Evolutionary conservation across 2,113 vertebrate genomes (phyloP), one percentile per base, ranked within the genome.

Genomic region (Microcebus murinus): DNA sequence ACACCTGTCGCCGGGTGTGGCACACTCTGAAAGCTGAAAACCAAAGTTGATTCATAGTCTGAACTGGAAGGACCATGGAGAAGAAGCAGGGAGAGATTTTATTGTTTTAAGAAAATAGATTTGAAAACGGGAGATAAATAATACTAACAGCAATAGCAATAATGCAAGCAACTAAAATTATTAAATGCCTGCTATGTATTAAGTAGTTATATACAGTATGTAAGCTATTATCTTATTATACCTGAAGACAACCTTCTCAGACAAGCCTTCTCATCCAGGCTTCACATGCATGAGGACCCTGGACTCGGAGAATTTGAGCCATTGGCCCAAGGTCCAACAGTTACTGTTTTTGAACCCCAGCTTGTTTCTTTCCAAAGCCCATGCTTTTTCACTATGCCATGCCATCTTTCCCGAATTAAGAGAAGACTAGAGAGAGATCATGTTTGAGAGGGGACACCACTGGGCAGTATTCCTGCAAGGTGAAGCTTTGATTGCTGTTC

Each of bases 71-170:
- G 27, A 15, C 52, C 80, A 61, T 0, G 2, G 55, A 61, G n/a
- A 85, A 90, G 50, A 59, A 81, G 15, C 27, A 17, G 36, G 45
- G 34, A 81, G 36, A 82, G 34, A 45, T 74, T 63, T 77, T 55
- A 20, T 92, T 89, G 73, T 89, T 93, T 87, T 77, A 52, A 89
- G 57, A 77, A 91, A 86, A 77, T 3, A 36, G 52, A 70, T 67
- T 77, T 92, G 67, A 76, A 92, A 86, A 79, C 8, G 31, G 20
- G 36, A 50, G 50, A 80, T 48, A 77, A 90, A 77, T 45, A 74
- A 25, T 14, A 90, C 14, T 13, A 74, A 2, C 13, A 68, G 15
- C 25, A 77, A 74, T 12, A 39, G 39, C 45, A 61, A 71, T 52
- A 63, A 79, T 68, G 20, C 57, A 87, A 92, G 73, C 18, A 84